Percentiles rank a stretch among this genome's conserved stretches.
phyloP scores from a whole-genome alignment of 2,888 invertebrate genomes.

The Embidobia sp. region DNA sequence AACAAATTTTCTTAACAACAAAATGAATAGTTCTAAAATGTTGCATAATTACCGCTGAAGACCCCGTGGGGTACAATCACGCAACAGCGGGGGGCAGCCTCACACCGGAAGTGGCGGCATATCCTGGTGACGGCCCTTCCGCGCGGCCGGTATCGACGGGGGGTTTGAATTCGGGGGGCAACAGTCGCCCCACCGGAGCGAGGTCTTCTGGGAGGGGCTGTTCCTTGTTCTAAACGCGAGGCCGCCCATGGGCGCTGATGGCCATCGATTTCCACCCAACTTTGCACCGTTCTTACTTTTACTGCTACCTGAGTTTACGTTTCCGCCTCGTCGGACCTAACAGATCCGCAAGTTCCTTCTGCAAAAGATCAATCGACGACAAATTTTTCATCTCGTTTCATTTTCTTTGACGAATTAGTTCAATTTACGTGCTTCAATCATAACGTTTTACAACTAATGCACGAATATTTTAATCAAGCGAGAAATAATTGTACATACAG shows the following conservation, averaged over 20 bases:
- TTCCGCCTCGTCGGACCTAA: constrained; percentile 39
- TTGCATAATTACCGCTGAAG: constrained; percentile 77
- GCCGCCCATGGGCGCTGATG: constrained; percentile 93
- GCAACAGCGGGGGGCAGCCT: constrained; percentile 81
- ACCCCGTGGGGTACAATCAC: constrained; percentile 80
- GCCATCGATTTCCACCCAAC: constrained; percentile 80
- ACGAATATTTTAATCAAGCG: no score
- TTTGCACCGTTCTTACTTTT: constrained; percentile 68
- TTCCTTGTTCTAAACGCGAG: constrained; percentile 97
- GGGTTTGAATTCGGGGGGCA: constrained; percentile 83
- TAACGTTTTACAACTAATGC: no score
- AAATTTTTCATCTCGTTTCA: background rate
- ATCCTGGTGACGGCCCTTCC: constrained; percentile 77
- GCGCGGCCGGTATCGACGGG: constrained; percentile 72
- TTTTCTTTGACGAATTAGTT: background rate
- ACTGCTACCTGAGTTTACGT: constrained; percentile 63
- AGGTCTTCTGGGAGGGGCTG: constrained; percentile 98
- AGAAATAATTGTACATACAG: no score
- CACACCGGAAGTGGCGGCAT: constrained; percentile 80
- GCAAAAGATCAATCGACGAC: constrained; percentile 20
- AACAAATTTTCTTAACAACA: no score
- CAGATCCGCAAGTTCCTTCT: constrained; percentile 55
- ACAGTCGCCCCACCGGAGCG: constrained; percentile 97
- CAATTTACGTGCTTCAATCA: background rate
- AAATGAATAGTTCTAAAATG: no score